Base-by-base conservation (phyloP, 2,113 vertebrate genomes). In the Sebastes fasciatus region DNA sequence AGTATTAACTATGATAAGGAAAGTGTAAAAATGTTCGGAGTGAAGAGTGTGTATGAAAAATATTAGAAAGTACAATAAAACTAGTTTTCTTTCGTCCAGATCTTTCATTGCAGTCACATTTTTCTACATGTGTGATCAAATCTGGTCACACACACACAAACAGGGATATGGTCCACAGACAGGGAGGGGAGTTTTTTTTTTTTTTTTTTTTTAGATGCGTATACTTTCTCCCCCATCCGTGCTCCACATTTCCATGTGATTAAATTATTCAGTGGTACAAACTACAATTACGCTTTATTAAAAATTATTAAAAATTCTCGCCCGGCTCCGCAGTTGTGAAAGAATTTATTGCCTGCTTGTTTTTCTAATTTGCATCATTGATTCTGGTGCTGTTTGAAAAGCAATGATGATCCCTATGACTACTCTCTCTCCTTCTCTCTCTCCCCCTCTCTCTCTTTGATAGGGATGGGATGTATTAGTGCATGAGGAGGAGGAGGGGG, bases 251-350 rank as follows among this genome's bases (percentile, higher is more conserved):
- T 97, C 93, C 95, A 95, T 96, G 96, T 96, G 96, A 97, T 99
- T 98, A 97, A 98, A 99, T 99, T 99, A 99, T 99, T 98, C 97
- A 97, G 95, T 91, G 95, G 95, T 98, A 98, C 97, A 98, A 98
- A 98, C 97, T 97, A 97, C 97, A 99, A 99, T 98, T 97, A 98
- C 96, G 97, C 97, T 98, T 99, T 99, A 99, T 99, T 98, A 99
- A 98, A 98, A 99, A 99, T 97, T 97, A 99, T 98, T 96, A 97
- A 96, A 98, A 98, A 98, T 96, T 96, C 96, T 97, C 96, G 95
- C 94, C 85, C 94, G 95, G 95, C 95, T 96, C 95, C 95, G 96
- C 97, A 97, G 96, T 98, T 97, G 97, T 96, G 96, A 97, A 98
- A 97, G 96, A 98, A 98, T 98, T 96, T 98, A 98, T 99, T 97